These are phyloP conservation scores for Hiodon alosoides DNA, from an alignment of 2,113 vertebrate species.

Conservation along the genomic window DNA sequence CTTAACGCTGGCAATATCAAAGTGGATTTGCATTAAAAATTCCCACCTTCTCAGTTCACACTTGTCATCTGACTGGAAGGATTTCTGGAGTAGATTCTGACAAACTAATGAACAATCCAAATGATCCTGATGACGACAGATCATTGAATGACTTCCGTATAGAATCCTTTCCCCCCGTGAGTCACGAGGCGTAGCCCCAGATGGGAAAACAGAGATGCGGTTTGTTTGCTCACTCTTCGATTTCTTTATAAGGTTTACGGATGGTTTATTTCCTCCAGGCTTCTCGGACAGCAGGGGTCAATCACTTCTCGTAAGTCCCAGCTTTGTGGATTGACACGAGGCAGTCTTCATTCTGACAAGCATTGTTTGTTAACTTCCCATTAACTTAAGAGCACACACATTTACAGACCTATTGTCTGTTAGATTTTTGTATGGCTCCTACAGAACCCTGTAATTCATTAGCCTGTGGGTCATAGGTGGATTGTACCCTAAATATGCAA, in stretches of 20 bases:
- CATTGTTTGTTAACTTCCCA: not conserved
- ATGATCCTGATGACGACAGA: too few relatives aligned
- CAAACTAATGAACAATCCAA: too few relatives aligned
- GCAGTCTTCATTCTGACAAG: not conserved
- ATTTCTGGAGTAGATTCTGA: too few relatives aligned
- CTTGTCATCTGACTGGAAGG: too few relatives aligned
- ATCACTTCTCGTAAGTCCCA: not conserved
- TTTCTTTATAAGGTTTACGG: not conserved
- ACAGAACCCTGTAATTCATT: not conserved
- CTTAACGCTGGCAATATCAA: too few relatives aligned
- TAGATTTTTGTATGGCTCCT: not conserved
- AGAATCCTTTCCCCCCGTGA: too few relatives aligned
- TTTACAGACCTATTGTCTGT: not conserved
- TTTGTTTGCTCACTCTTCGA: not conserved
- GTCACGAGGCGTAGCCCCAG: too few relatives aligned
- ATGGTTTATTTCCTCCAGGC: not conserved
- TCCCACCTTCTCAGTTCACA: too few relatives aligned
- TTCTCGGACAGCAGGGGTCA: not conserved
- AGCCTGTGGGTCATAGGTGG: not conserved
- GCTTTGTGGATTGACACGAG: constrained; percentile 1
- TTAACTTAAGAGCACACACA: not conserved
- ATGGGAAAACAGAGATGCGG: too few relatives aligned
- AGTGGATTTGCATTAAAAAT: too few relatives aligned
- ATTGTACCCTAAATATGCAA: not conserved
- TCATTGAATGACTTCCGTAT: too few relatives aligned